Conservation (phyloP, 1,140 invertebrate genomes). For the Anastrepha obliqua region DNA sequence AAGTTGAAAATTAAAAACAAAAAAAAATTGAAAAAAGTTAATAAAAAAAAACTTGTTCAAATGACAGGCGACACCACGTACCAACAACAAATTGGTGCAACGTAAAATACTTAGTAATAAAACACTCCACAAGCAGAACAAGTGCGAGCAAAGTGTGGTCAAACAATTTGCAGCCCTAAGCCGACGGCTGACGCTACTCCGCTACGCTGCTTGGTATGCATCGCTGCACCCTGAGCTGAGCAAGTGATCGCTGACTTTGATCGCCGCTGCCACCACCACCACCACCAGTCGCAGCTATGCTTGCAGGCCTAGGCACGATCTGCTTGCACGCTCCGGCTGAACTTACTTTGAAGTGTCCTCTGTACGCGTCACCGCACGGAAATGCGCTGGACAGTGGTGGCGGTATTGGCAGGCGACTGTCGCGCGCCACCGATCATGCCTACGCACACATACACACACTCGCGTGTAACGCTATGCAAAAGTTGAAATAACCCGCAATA, state of each 20-base stretch:
- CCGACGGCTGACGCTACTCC: not conserved
- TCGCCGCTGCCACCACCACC: not conserved
- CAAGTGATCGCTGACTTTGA: not conserved
- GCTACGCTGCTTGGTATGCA: slow-evolving; percentile 13
- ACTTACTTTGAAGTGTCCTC: slow-evolving; percentile 28
- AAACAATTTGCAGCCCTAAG: not conserved
- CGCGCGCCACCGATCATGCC: slow-evolving; percentile 10
- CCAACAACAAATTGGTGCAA: slow-evolving; percentile 47
- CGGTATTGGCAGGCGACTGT: slow-evolving; percentile 20
- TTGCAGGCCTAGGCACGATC: not conserved
- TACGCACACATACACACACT: not conserved
- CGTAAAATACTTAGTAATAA: not conserved
- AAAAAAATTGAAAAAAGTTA: not conserved
- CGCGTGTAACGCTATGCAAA: not conserved
- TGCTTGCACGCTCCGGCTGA: not conserved
- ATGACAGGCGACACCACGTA: slow-evolving; percentile 24
- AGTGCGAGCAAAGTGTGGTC: not conserved
- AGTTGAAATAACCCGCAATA: not conserved
- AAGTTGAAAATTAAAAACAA: not conserved
- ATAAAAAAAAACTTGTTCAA: not conserved
- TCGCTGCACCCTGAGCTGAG: not conserved
- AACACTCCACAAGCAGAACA: not conserved
- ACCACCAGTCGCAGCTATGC: not conserved
- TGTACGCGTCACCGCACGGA: not conserved
- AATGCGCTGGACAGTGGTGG: slow-evolving; percentile 15